phyloP scores from a whole-genome alignment of 2,888 invertebrate species.

The Rotaria socialis region DNA sequence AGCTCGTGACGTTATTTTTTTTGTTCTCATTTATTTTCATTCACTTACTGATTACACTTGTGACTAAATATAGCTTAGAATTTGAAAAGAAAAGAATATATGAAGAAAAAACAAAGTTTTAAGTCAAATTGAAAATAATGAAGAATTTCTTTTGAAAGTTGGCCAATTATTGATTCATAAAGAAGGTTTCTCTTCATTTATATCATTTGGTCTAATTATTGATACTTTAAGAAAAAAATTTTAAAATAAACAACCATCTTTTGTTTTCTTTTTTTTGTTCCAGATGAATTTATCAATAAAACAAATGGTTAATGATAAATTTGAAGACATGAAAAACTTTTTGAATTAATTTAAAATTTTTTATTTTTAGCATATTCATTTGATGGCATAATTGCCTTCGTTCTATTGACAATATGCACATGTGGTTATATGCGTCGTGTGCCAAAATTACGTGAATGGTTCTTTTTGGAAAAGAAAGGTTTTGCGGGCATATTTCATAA shows the following conservation, averaged over 20 bases:
- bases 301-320: constrained; percentile 8
- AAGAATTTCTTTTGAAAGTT: neutral
- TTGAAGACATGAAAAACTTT: no score
- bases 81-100: no score
- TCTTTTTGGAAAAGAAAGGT: constrained; percentile 61
- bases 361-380: constrained; percentile 52
- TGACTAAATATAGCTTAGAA: no score
- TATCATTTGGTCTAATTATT: neutral
- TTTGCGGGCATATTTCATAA: constrained; percentile 61
- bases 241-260: neutral
- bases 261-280: neutral
- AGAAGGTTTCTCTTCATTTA: neutral
- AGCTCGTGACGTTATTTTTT: no score
- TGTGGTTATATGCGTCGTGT: constrained; percentile 61
- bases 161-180: constrained; percentile 5
- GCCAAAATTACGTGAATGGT: constrained; percentile 59
- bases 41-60: no score
- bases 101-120: neutral
- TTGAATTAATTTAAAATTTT: no score
- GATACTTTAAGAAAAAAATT: constrained; percentile 1
- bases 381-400: constrained; percentile 61
- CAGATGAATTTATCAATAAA: neutral
- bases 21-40: no score
- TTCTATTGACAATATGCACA: constrained; percentile 59
- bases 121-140: neutral